Conservation (phyloP, 2,888 invertebrate genomes). For the Ornithoptera alexandrae region DNA sequence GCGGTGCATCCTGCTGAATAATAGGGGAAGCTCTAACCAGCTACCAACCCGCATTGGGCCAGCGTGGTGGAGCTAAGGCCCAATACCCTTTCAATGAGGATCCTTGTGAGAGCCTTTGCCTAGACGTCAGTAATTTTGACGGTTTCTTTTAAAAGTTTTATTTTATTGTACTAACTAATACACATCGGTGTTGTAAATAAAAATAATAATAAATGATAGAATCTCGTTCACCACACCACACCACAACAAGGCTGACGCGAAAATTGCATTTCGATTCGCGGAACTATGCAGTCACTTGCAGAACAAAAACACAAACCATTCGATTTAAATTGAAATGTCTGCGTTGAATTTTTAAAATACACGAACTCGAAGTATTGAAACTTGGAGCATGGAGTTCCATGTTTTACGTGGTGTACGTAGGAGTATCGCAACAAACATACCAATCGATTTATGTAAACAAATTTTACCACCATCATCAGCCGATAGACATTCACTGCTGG, state of each 20-base stretch:
- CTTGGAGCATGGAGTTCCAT: not conserved
- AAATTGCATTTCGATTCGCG: slow-evolving; percentile 21
- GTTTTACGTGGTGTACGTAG: not conserved
- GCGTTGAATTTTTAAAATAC: slow-evolving; percentile 1
- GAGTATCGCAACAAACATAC: not conserved
- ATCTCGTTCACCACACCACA: not conserved
- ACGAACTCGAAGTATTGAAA: not conserved
- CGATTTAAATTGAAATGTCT: slow-evolving; percentile 22
- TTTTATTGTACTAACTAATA: not conserved
- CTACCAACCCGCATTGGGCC: too few relatives aligned
- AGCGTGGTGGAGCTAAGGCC: too few relatives aligned
- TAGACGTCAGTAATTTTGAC: too few relatives aligned
- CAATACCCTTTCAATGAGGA: too few relatives aligned
- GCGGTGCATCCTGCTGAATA: too few relatives aligned
- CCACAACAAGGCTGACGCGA: slow-evolving; percentile 18
- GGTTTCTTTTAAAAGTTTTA: too few relatives aligned
- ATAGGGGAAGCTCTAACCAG: too few relatives aligned
- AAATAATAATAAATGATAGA: not conserved
- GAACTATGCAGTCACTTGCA: slow-evolving; percentile 19
- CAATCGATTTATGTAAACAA: too few relatives aligned
- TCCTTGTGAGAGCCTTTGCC: too few relatives aligned
- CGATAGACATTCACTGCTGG: too few relatives aligned
- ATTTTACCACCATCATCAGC: too few relatives aligned
- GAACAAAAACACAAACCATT: slow-evolving; percentile 17
- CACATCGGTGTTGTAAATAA: not conserved